Conservation (phyloP, 92 coral and sea anemone genomes). For the Metridium senile region DNA sequence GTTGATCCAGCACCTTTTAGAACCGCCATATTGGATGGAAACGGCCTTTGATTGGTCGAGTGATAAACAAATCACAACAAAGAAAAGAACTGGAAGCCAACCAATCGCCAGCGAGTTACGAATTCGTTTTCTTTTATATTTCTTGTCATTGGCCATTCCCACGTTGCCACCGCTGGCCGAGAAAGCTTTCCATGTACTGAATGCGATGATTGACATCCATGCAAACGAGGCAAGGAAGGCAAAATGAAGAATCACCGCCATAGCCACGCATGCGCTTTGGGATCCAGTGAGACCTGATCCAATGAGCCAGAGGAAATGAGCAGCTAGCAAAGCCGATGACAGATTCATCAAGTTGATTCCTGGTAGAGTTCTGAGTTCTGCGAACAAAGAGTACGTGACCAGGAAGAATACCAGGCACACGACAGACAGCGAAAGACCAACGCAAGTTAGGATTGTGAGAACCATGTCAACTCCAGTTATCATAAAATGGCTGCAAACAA, state of each 20-base stretch:
- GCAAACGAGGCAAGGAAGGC: slow-evolving; percentile 64
- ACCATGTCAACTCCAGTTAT: slow-evolving; percentile 3
- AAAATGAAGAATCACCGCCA: slow-evolving; percentile 59
- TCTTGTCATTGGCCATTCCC: slow-evolving; percentile 16
- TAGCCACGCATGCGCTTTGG: slow-evolving; percentile 37
- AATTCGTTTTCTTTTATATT: slow-evolving; percentile 12
- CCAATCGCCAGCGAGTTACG: slow-evolving; percentile 23
- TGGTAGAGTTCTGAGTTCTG: slow-evolving; percentile 50
- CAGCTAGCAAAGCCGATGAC: slow-evolving; percentile 35
- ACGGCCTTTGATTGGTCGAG: slow-evolving; percentile 59
- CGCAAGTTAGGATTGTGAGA: slow-evolving; percentile 26
- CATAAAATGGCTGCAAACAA: slow-evolving; percentile 31
- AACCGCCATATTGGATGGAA: slow-evolving; percentile 58
- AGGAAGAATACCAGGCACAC: slow-evolving; percentile 40
- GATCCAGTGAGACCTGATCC: slow-evolving; percentile 17
- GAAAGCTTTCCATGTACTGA: slow-evolving; percentile 67
- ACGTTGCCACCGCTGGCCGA: slow-evolving; percentile 24
- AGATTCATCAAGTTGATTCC: slow-evolving; percentile 56
- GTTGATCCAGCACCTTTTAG: slow-evolving; percentile 64
- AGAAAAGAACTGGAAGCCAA: slow-evolving; percentile 59
- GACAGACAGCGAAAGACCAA: slow-evolving; percentile 50
- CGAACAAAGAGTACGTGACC: slow-evolving; percentile 44
- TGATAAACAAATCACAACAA: slow-evolving; percentile 53
- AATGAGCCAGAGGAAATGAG: slow-evolving; percentile 29
- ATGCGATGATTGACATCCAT: slow-evolving; percentile 74